phyloP scores from a whole-genome alignment of 2,888 invertebrate genomes.

The Rhodophaea formosa region DNA sequence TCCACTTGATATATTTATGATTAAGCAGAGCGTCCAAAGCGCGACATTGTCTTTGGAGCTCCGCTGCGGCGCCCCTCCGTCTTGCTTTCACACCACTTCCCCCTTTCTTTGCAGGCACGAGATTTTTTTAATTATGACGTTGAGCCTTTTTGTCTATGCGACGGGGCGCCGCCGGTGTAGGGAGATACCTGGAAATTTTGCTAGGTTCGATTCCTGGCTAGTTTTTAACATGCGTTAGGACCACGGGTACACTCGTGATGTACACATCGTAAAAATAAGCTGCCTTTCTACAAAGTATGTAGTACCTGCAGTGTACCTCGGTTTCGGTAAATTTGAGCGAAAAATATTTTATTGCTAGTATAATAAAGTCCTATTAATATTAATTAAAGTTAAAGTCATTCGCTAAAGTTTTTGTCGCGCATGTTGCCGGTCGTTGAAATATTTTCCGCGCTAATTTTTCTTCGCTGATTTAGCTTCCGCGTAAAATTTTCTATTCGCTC shows the following conservation, averaged over 20 bases:
- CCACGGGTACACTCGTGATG: no score
- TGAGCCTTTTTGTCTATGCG: conserved; percentile 75
- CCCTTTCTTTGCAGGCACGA: conserved; percentile 78
- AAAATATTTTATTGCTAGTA: no score
- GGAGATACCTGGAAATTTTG: conserved; percentile 34
- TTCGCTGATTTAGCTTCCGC: no score
- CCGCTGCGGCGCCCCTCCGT: conserved; percentile 76
- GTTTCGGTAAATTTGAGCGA: no score
- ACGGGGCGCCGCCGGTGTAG: conserved; percentile 35
- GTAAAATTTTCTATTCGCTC: background rate
- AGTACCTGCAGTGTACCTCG: no score
- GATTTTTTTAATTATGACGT: conserved; percentile 82
- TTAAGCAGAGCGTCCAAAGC: conserved; percentile 75
- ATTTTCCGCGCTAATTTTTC: no score
- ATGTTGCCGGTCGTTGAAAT: no score
- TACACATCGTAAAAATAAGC: no score
- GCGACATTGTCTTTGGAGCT: conserved; percentile 73
- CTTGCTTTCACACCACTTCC: conserved; percentile 76
- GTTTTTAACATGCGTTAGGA: background rate
- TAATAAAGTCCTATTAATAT: no score
- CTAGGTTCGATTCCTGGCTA: conserved; percentile 36
- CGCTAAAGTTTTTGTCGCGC: no score
- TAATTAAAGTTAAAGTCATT: no score
- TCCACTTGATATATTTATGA: conserved; percentile 80
- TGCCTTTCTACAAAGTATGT: no score